Base-by-base conservation (phyloP, 2,113 vertebrate genomes). In the Anser cygnoides region DNA sequence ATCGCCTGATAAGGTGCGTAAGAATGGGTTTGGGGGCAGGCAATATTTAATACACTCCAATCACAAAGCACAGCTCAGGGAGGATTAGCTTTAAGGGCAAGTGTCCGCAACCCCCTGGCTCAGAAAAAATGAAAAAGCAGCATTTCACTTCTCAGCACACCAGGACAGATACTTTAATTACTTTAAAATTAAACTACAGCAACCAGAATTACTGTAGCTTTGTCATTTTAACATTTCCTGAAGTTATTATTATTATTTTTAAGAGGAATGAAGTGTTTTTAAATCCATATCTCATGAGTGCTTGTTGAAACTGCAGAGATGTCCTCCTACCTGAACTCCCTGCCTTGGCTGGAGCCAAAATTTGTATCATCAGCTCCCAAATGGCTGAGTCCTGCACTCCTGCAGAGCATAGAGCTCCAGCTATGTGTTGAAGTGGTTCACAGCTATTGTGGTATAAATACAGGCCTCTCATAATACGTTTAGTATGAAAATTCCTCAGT, bases 401-500 rank as follows among this genome's bases (percentile, higher is more conserved):
- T 13, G 37, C 46, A 25, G 59, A 73, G 92, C 61, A 16, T n/a
- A 13, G 11, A 26, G 66, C 49, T 26, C 58, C 49, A 8, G 46
- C 10, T 29, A 29, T 1, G 3, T 1, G 0, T 23, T 26, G 13
- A n/a, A 59, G 43, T 15, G 66, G 28, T 59, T 39, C 14, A 62
- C 2, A 58, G 11, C 67, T 6, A 37, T 39, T 12, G 0, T 2
- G 63, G 50, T 58, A n/a, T 77, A 52, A 77, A 94, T 58, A 84
- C n/a, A 74, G 20, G 22, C 29, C 79, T 79, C 59, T 90, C 84
- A 35, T 85, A 86, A 67, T 49, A 84, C 55, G 52, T 46, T 85
- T 13, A 88, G 84, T 31, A 62, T 85, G 79, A 41, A 49, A 90
- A 89, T 50, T 90, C 75, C 93, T 87, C 71, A 10, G 39, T 23